Conservation (phyloP, 2,888 invertebrate genomes). For the Harpagoxenus sublaevis region DNA sequence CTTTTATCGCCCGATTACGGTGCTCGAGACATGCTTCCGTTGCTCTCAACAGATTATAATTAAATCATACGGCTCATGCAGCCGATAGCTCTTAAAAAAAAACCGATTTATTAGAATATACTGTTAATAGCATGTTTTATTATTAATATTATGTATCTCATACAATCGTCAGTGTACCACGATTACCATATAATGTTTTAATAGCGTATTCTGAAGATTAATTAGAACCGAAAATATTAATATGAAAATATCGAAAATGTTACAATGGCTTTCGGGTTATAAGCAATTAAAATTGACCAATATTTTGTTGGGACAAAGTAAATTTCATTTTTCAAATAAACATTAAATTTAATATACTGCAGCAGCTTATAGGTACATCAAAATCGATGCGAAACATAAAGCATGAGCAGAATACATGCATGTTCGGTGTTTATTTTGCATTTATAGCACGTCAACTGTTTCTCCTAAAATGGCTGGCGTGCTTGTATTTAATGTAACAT, state of each 20-base stretch:
- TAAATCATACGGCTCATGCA: conserved; percentile 22
- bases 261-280: background rate
- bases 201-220: background rate
- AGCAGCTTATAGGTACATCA: background rate
- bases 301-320: conserved; percentile 4
- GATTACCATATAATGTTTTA: background rate
- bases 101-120: background rate
- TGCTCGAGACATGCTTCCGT: conserved; percentile 16
- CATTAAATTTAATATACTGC: background rate
- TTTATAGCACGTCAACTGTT: background rate
- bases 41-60: conserved; percentile 29
- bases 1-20: conserved; percentile 38
- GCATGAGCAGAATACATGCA: background rate
- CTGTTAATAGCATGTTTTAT: background rate
- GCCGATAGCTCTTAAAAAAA: conserved; percentile 13
- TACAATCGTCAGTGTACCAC: background rate
- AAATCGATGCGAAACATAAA: background rate
- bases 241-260: background rate
- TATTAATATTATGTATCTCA: background rate
- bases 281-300: conserved; percentile 13
- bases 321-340: conserved; percentile 18
- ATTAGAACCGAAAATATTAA: background rate
- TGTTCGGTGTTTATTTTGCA: background rate
- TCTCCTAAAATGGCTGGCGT: background rate
- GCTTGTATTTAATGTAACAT: background rate